Percentiles rank a stretch among this genome's conserved stretches.
Conservation (phyloP, 2,888 invertebrate genomes). For the Apotomis turbidana region DNA sequence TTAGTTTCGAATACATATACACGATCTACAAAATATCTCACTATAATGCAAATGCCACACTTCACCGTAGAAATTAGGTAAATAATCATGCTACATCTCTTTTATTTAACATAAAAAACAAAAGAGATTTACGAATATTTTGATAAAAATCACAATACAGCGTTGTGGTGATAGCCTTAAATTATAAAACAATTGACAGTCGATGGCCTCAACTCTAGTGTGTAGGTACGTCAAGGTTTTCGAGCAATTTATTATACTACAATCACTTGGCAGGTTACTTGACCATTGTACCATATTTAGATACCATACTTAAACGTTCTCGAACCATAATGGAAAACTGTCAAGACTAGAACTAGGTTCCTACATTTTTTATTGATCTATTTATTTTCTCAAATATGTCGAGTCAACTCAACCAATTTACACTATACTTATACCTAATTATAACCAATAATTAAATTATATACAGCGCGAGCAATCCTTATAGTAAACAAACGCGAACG, state of each 20-base stretch:
- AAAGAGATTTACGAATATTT: too few relatives aligned
- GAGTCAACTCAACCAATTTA: background rate
- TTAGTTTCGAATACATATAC: too few relatives aligned
- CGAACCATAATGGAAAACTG: background rate
- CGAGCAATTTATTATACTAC: constrained; percentile 12
- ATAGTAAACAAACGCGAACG: too few relatives aligned
- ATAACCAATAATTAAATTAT: background rate
- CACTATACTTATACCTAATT: too few relatives aligned
- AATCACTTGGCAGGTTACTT: constrained; percentile 17
- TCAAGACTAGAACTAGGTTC: background rate
- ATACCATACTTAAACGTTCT: background rate
- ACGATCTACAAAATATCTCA: too few relatives aligned
- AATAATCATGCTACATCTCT: too few relatives aligned
- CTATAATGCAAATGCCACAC: too few relatives aligned
- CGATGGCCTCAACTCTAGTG: constrained; percentile 3
- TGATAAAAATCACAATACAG: too few relatives aligned
- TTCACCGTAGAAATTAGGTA: too few relatives aligned
- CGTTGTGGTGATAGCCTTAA: too few relatives aligned
- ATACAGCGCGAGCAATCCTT: background rate
- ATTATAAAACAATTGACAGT: constrained; percentile 10
- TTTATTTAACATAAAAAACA: too few relatives aligned
- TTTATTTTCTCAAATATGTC: too few relatives aligned
- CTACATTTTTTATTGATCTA: background rate
- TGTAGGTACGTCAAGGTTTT: constrained; percentile 14
- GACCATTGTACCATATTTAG: constrained; percentile 28